These are phyloP conservation scores for Patella vulgata DNA, from an alignment of 1,140 invertebrate genomes.

Conservation along the genomic window DNA sequence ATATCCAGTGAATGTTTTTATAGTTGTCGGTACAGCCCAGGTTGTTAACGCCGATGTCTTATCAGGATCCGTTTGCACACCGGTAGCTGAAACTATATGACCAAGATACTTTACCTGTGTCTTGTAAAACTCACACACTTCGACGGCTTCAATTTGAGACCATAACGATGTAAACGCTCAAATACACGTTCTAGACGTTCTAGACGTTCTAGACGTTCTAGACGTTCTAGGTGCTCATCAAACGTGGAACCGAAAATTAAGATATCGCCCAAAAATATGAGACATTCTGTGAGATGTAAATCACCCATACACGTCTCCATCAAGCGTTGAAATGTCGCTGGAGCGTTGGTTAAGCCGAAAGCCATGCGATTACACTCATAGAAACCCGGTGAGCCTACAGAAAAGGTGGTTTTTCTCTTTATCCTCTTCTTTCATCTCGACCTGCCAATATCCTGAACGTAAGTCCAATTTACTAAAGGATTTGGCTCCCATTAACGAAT, in stretches of 20 bases:
- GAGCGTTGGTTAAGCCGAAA: constrained; percentile 30
- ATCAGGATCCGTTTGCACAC: constrained; percentile 36
- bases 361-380: constrained; percentile 28
- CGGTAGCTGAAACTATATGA: constrained; percentile 37
- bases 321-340: constrained; percentile 41
- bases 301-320: no score
- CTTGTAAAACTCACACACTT: constrained; percentile 62
- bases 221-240: constrained; percentile 22
- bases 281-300: no score
- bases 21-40: constrained; percentile 45
- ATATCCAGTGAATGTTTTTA: constrained; percentile 56
- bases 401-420: constrained; percentile 56
- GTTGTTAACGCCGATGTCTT: constrained; percentile 46
- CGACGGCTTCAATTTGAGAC: constrained; percentile 24
- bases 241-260: constrained; percentile 18
- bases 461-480: constrained; percentile 67
- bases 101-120: constrained; percentile 44
- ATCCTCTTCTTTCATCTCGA: constrained; percentile 45
- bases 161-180: constrained; percentile 8
- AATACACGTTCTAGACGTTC: constrained; percentile 20
- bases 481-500: constrained; percentile 54
- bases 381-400: constrained; percentile 18
- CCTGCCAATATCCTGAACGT: constrained; percentile 51
- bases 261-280: no score
- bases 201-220: constrained; percentile 19